Percentiles rank a stretch among this genome's conserved stretches.
Evolutionary conservation across 1,140 invertebrate species (phyloP).

Genomic region (Bombyx mandarina): DNA sequence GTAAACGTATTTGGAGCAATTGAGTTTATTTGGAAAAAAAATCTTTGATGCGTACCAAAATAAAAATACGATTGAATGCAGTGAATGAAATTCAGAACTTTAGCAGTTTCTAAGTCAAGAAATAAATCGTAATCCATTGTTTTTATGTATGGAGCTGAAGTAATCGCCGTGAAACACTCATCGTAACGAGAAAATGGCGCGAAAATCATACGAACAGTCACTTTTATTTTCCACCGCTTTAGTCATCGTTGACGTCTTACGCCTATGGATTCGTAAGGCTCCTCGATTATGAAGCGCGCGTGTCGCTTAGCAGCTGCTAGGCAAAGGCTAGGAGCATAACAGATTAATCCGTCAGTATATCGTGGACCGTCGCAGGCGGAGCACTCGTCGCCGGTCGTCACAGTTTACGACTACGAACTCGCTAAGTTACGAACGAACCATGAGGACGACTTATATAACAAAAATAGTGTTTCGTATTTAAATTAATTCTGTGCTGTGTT

Average conservation of each 20-base stretch:
- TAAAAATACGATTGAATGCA: too few species aligned
- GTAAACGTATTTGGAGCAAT: too few species aligned
- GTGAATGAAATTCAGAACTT: too few species aligned
- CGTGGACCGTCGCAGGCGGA: conserved; percentile 22
- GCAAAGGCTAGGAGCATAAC: too few species aligned
- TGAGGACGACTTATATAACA: conserved; percentile 56
- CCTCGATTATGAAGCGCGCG: too few species aligned
- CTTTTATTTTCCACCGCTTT: conserved; percentile 36
- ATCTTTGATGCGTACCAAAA: too few species aligned
- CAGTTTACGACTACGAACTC: conserved; percentile 37
- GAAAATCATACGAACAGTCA: conserved; percentile 22
- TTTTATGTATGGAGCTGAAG: too few species aligned
- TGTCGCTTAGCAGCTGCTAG: too few species aligned
- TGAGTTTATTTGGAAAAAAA: too few species aligned
- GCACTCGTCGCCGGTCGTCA: conserved; percentile 21
- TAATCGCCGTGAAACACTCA: too few species aligned
- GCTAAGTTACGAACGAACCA: conserved; percentile 55
- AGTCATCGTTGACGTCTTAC: conserved; percentile 34
- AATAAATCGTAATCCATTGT: too few species aligned
- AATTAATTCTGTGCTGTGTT: conserved; percentile 38
- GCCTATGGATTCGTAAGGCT: conserved; percentile 2
- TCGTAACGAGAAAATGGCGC: conserved; percentile 39
- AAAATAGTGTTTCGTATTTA: conserved; percentile 21
- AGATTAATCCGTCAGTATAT: conserved; percentile 24
- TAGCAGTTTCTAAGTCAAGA: too few species aligned